These are phyloP conservation scores for Phalloptychus januarius DNA, from an alignment of 2,797 vertebrate species.

Conservation along the genomic window DNA sequence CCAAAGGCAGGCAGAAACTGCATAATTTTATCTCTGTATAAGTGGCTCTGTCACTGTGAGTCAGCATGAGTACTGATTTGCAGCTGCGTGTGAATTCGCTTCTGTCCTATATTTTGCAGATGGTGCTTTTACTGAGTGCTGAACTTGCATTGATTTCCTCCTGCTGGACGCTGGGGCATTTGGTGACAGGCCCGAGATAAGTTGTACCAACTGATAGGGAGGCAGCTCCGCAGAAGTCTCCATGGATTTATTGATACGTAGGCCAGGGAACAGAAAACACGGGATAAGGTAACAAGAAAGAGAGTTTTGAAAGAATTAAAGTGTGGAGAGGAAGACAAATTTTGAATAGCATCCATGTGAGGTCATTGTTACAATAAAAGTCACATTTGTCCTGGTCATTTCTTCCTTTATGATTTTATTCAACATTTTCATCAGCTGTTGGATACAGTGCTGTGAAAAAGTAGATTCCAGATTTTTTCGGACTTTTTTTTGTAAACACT, in stretches of 20 bases:
- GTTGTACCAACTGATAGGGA: slow-evolving; percentile 45
- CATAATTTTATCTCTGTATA: slow-evolving; percentile 29
- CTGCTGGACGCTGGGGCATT: slow-evolving; percentile 31
- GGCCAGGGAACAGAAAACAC: slow-evolving; percentile 21
- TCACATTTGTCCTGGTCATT: slow-evolving; percentile 27
- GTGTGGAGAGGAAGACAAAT: neutral
- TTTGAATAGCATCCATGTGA: slow-evolving; percentile 8
- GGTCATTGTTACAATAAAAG: slow-evolving; percentile 14
- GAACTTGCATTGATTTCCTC: slow-evolving; percentile 49
- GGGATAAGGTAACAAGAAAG: neutral
- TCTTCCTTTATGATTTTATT: slow-evolving; percentile 2
- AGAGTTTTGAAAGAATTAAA: slow-evolving; percentile 3
- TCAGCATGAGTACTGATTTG: slow-evolving; percentile 11
- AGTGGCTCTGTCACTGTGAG: slow-evolving; percentile 5
- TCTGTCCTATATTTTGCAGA: slow-evolving; percentile 41
- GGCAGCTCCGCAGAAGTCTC: slow-evolving; percentile 37
- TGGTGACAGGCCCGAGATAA: slow-evolving; percentile 39
- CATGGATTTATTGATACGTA: slow-evolving; percentile 27
- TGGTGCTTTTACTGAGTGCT: slow-evolving; percentile 33
- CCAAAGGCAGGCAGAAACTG: slow-evolving; percentile 12
- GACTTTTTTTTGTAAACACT: neutral
- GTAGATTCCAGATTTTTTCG: neutral
- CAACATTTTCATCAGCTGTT: slow-evolving; percentile 34
- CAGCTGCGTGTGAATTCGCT: slow-evolving; percentile 26
- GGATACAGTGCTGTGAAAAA: neutral